A percentile compares a stretch with the other conserved stretches of the same genome.
Conservation (phyloP, 2,888 invertebrate species). For the Antitype chi region DNA sequence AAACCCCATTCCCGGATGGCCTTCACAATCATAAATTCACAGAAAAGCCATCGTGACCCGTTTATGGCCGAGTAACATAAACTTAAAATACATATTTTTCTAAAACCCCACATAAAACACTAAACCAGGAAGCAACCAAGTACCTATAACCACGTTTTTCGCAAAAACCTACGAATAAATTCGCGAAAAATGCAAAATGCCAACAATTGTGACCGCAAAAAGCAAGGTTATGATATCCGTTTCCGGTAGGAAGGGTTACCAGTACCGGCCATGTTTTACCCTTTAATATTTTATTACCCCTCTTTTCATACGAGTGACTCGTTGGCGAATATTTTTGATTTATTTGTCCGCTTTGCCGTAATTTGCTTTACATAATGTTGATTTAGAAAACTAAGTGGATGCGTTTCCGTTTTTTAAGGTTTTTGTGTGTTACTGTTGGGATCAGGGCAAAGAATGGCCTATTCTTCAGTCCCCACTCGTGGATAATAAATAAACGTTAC, state of each 20-base stretch:
- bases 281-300: constrained; percentile 73
- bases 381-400: constrained; percentile 63
- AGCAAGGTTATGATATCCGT: constrained; percentile 78
- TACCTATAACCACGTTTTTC: constrained; percentile 43
- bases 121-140: constrained; percentile 39
- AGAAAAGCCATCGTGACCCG: background rate
- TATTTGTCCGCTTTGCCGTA: constrained; percentile 63
- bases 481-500: background rate
- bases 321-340: constrained; percentile 67
- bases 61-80: background rate
- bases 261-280: constrained; percentile 74
- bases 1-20: background rate
- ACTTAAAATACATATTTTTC: constrained; percentile 17
- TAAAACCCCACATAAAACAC: constrained; percentile 18
- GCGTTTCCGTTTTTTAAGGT: constrained; percentile 54
- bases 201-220: constrained; percentile 72
- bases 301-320: constrained; percentile 65
- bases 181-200: constrained; percentile 70
- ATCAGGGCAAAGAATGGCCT: background rate
- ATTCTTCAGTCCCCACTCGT: background rate
- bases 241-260: constrained; percentile 76
- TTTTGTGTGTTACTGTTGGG: constrained; percentile 30
- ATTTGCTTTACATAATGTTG: constrained; percentile 68
- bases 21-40: background rate
- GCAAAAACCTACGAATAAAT: constrained; percentile 50